Base-by-base conservation (phyloP, 2,113 vertebrate genomes). In the Mionectes macconnelli region DNA sequence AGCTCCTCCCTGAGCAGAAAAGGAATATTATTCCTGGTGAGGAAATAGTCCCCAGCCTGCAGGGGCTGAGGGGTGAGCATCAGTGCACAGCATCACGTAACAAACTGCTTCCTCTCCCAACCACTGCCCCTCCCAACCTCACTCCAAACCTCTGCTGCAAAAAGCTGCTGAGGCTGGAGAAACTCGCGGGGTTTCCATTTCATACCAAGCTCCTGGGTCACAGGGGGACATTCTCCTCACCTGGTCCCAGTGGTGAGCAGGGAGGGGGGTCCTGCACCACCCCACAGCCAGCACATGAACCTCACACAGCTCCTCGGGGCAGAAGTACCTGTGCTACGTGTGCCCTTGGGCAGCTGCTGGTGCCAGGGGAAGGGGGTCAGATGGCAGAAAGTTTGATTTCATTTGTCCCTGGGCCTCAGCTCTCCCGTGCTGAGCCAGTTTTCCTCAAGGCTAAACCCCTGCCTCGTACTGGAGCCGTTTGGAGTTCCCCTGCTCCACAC, bases 161-260 rank as follows among this genome's bases (percentile, higher is more conserved):
- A 79, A 55, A 19, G 45, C 84, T 70, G 24, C 73, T 25, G 45
- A 40, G 78, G 33, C 25, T 50, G 56, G 42, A 80, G 68, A 10
- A 49, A 44, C 21, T 2, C 4, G 6, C 17, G 66, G 37, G 18
- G 8, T 27, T 83, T 68, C n/a, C 18, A 9, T 21, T 45, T 57
- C 59, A 37, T 24, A 9, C 4, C 12, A 7, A 52, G 39, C 56
- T 76, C 59, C 63, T n/a, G 73, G 44, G 53, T 28, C 27, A 56
- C 0, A 0, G n/a, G 10, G 44, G 19, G 35, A 19, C 6, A 4
- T 31, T 67, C 15, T 47, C 60, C 50, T 77, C 20, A 8, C 0
- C 0, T 8, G 27, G 28, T 25, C 28, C 5, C n/a, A 31, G 42
- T 3, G 1, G 3, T 10, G 40, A 12, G 7, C 23, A 72, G 40